These are phyloP conservation scores for Microplitis demolitor DNA, from an alignment of 1,140 invertebrate species.

Conservation along the genomic window DNA sequence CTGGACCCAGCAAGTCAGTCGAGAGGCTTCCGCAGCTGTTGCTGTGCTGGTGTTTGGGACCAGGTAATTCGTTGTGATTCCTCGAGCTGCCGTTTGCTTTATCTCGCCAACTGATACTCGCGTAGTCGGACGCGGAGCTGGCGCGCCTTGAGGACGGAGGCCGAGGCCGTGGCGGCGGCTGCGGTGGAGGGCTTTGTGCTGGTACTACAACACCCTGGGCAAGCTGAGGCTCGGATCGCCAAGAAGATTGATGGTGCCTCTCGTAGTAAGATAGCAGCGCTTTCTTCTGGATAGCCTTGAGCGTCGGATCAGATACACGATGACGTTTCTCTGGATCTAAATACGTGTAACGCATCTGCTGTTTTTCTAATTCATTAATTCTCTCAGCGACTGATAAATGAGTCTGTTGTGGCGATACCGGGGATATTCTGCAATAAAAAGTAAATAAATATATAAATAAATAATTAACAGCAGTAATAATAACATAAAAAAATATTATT, in stretches of 20 bases:
- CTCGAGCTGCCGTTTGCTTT: constrained; percentile 34
- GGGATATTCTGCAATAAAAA: constrained; percentile 41
- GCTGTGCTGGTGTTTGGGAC: constrained; percentile 64
- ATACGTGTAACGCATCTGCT: constrained; percentile 71
- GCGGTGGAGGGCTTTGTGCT: constrained; percentile 60
- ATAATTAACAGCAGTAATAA: too few relatives aligned
- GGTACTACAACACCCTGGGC: constrained; percentile 44
- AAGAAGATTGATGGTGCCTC: constrained; percentile 69
- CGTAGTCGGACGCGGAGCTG: constrained; percentile 73
- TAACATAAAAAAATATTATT: too few relatives aligned
- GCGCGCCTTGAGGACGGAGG: constrained; percentile 66
- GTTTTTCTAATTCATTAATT: constrained; percentile 74
- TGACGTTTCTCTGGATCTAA: constrained; percentile 79
- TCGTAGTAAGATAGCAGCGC: constrained; percentile 85
- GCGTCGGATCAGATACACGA: constrained; percentile 73
- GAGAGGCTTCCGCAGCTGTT: constrained; percentile 69
- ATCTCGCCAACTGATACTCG: constrained; percentile 57
- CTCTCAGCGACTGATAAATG: constrained; percentile 74
- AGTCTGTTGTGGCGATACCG: constrained; percentile 58
- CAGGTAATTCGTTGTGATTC: constrained; percentile 37
- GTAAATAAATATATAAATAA: background rate
- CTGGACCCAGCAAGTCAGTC: constrained; percentile 66
- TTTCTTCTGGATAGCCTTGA: constrained; percentile 88
- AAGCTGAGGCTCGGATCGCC: constrained; percentile 69
- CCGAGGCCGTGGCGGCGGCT: constrained; percentile 65